Evolutionary conservation across 2,888 invertebrate genomes (phyloP), one percentile per base, ranked within the genome.

Genomic region (Acanthosepion pharaonis): DNA sequence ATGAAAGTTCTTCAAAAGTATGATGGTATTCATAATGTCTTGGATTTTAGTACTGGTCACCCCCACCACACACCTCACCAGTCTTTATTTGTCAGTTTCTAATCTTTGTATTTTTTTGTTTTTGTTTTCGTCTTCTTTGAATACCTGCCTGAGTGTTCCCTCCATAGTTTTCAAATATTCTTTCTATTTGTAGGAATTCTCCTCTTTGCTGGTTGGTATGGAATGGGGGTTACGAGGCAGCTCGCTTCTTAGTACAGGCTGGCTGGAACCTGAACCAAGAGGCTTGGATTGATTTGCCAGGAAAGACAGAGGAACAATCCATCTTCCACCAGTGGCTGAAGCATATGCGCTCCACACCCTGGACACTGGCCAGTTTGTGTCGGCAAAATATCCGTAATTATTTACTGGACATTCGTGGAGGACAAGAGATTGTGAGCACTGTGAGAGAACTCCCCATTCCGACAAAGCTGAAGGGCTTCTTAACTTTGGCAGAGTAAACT

Each of bases 171-270:
- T 51, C 11, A 8, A 92, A 48, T 33, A 18, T 6, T 59, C 20
- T 42, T n/a, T 55, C 94, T 94, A 49, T 92, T 94, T 94, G 33
- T 91, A 95, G 95, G 78, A 95, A 96, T 91, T 96, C 96, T 4
- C 95, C 96, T 5, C 95, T 97, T 33, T 96, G 96, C 94, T 96
- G 96, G 95, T 95, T 96, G 91, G 96, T 96, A 28, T 96, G 96
- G 95, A 96, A 96, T 78, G 96, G 95, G 25, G 95, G 95, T 51
- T 94, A 95, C 91, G 95, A 95, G 48, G 93, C 95, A 42, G 96
- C 96, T 15, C 95, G 95, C 15, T 95, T 96, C 94, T 96, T 97
- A 51, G 95, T 97, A 51, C 96, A 96, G 64, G 96, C 96, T 51
- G 96, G 97, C 28, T 96, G 96, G 96, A 95, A 96, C 78, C 95